Evolutionary conservation across 2,113 vertebrate species (phyloP), one percentile per base, ranked within the genome.

Genomic region (Fukomys damarensis): DNA sequence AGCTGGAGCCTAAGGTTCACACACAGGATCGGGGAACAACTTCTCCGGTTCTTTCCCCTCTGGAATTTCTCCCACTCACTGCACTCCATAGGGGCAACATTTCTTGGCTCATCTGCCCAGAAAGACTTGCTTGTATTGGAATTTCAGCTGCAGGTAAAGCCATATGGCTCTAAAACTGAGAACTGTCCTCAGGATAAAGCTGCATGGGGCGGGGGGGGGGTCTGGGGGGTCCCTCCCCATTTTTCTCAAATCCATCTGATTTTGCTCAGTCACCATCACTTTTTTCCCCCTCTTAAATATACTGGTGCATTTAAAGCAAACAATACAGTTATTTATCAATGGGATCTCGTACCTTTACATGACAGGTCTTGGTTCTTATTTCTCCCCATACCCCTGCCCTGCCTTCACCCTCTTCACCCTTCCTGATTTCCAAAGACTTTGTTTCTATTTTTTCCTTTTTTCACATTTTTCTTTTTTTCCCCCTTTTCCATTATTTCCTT

Each of bases 251-350:
- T 54, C n/a, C 58, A 87, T 16, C 24, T 59, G 68, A 56, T 77
- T 80, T 96, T 77, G 28, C 79, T 96, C 86, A 79, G 43, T 92
- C 76, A n/a, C n/a, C n/a, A n/a, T n/a, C n/a, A n/a, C n/a, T n/a
- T n/a, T n/a, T n/a, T n/a, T n/a, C n/a, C n/a, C n/a, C n/a, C n/a
- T n/a, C n/a, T n/a, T n/a, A n/a, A n/a, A n/a, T n/a, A n/a, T n/a
- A n/a, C n/a, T n/a, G n/a, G n/a, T n/a, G n/a, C n/a, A n/a, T n/a
- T n/a, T n/a, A n/a, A n/a, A n/a, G n/a, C n/a, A n/a, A n/a, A n/a
- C n/a, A n/a, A n/a, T n/a, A n/a, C n/a, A n/a, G n/a, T n/a, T n/a
- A n/a, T n/a, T n/a, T n/a, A n/a, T n/a, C n/a, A n/a, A n/a, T n/a
- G n/a, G n/a, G n/a, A n/a, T n/a, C n/a, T n/a, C n/a, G n/a, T n/a